Conservation (phyloP, 2,888 invertebrate genomes). For the Acleris holmiana region DNA sequence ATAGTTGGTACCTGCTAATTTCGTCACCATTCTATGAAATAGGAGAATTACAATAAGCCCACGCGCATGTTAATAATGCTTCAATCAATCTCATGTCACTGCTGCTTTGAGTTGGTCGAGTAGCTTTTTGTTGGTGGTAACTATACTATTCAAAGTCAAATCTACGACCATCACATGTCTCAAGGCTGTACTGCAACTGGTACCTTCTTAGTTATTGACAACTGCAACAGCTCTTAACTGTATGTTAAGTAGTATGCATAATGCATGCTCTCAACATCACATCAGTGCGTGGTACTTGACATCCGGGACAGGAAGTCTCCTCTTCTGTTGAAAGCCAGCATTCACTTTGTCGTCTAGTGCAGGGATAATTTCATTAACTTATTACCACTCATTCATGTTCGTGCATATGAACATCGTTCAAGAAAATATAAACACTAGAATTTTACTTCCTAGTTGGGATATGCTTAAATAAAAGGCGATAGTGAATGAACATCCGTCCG, state of each 20-base stretch:
- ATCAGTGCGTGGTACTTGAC: constrained; percentile 54
- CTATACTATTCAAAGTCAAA: constrained; percentile 20
- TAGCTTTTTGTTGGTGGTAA: constrained; percentile 16
- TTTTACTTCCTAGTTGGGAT: not conserved
- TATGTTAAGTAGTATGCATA: constrained; percentile 44
- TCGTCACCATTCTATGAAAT: constrained; percentile 63
- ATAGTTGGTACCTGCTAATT: constrained; percentile 49
- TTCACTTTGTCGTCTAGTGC: constrained; percentile 14
- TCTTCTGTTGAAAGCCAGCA: constrained; percentile 38
- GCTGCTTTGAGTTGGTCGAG: constrained; percentile 7
- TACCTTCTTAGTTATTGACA: constrained; percentile 23
- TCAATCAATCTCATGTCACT: constrained; percentile 37
- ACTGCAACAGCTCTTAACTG: constrained; percentile 30
- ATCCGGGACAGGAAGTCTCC: constrained; percentile 61
- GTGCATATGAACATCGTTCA: not conserved
- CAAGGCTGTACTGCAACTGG: constrained; percentile 7
- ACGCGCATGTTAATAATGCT: constrained; percentile 60
- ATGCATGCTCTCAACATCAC: constrained; percentile 53
- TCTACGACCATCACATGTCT: constrained; percentile 6
- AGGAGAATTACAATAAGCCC: constrained; percentile 59
- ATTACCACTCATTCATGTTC: not conserved
- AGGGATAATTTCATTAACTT: constrained; percentile 11
- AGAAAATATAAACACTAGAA: not conserved
- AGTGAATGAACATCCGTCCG: no score
- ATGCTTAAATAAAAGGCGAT: not conserved